Percentiles rank a stretch among this genome's conserved stretches.
Conservation (phyloP, 2,797 vertebrate genomes). For the Podarcis lilfordi region DNA sequence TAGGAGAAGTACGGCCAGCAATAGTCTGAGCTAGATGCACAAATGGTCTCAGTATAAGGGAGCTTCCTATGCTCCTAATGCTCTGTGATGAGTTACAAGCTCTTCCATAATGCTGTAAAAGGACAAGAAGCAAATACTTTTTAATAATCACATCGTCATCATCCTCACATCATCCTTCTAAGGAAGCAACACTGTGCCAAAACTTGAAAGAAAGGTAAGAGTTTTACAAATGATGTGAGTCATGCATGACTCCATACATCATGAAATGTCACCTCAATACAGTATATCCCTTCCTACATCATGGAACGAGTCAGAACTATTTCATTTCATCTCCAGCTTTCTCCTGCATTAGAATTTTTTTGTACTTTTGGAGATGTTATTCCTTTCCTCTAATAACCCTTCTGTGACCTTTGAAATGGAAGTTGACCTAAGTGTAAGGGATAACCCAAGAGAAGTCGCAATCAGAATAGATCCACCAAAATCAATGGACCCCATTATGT, state of each 20-base stretch:
- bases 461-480: too few species aligned
- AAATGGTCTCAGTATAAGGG: too few species aligned
- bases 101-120: not conserved
- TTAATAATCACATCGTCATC: not conserved
- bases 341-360: conserved; percentile 60
- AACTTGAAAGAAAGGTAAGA: not conserved
- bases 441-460: too few species aligned
- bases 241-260: not conserved
- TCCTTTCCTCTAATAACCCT: conserved; percentile 32
- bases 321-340: conserved; percentile 47
- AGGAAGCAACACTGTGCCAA: not conserved
- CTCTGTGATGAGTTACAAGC: too few species aligned
- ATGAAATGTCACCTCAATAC: not conserved
- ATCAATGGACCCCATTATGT: too few species aligned
- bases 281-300: not conserved
- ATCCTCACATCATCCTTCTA: not conserved
- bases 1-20: too few species aligned
- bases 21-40: too few species aligned
- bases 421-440: not conserved
- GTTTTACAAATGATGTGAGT: not conserved
- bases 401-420: conserved; percentile 33
- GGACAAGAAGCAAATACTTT: not conserved
- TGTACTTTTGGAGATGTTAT: conserved; percentile 62
- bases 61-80: too few species aligned
- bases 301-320: not conserved